Evolutionary conservation across 2,797 vertebrate genomes (phyloP).

Genomic region (Gymnocypris eckloni): DNA sequence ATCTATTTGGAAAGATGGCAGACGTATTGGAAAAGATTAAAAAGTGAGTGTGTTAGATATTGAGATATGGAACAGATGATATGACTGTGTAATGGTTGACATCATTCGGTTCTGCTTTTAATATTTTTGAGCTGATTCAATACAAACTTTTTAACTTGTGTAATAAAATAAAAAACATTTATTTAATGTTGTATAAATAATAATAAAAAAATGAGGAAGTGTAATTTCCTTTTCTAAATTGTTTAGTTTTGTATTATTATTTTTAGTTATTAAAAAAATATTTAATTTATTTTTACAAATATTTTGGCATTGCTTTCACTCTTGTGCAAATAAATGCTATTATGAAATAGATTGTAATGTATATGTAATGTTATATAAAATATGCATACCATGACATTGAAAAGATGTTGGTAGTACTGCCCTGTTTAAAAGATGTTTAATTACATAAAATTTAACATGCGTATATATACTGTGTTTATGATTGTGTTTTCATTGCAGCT

Average conservation of each 20-base stretch:
- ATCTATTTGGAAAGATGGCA: conserved; percentile 97
- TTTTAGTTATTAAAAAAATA: no score
- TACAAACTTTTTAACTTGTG: neutral
- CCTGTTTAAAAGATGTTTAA: neutral
- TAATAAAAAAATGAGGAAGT: neutral
- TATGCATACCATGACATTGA: neutral
- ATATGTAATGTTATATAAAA: no score
- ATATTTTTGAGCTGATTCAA: neutral
- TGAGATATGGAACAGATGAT: neutral
- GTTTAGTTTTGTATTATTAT: no score
- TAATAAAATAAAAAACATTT: no score
- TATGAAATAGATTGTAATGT: neutral
- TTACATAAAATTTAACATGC: neutral
- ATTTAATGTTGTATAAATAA: neutral
- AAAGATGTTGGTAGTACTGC: neutral
- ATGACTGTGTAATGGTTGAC: neutral
- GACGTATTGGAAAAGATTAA: conserved; percentile 98
- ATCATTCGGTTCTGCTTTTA: neutral
- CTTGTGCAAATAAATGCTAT: neutral
- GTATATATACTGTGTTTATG: conserved; percentile 8
- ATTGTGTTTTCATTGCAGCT: conserved; percentile 70
- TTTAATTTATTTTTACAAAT: no score
- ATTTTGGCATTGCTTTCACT: no score
- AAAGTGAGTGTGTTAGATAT: conserved; percentile 82
- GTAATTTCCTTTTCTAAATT: neutral